Evolutionary conservation across 2,113 vertebrate species (phyloP).

Genomic region (Epinephelus moara): DNA sequence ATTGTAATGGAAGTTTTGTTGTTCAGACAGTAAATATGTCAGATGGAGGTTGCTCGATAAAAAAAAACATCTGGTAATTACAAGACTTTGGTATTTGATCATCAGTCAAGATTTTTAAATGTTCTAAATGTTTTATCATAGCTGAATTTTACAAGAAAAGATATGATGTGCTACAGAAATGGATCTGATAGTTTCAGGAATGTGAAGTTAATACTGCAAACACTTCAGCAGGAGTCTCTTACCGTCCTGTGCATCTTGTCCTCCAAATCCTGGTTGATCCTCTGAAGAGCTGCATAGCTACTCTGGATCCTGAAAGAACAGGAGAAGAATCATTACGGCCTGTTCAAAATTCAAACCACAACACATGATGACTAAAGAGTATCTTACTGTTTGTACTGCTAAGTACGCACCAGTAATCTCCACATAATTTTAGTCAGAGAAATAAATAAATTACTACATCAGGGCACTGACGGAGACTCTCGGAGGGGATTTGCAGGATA

Average conservation of each 20-base stretch:
- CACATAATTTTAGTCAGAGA: slow-evolving; percentile 3
- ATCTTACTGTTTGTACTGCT: neutral
- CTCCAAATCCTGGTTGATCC: slow-evolving; percentile 97
- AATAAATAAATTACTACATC: slow-evolving; percentile 30
- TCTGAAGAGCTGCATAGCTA: slow-evolving; percentile 95
- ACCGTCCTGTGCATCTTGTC: slow-evolving; percentile 96
- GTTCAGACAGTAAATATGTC: too few species aligned
- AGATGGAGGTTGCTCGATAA: too few species aligned
- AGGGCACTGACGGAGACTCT: neutral
- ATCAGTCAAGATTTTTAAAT: too few species aligned
- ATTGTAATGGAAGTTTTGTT: too few species aligned
- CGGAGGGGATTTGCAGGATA: slow-evolving; percentile 42
- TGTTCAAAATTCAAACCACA: slow-evolving; percentile 14
- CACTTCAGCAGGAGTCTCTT: slow-evolving; percentile 76
- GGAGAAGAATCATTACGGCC: slow-evolving; percentile 24
- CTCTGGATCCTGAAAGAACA: slow-evolving; percentile 90
- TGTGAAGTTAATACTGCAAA: neutral
- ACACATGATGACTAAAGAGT: slow-evolving; percentile 14
- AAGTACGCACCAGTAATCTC: slow-evolving; percentile 23
- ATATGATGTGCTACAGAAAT: neutral
- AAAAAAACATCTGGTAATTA: neutral
- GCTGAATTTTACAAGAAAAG: neutral
- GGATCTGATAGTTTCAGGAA: neutral
- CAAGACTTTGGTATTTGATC: too few species aligned
- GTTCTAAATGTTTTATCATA: too few species aligned